These are phyloP conservation scores for Hyles euphorbiae DNA, from an alignment of 1,140 invertebrate species.

Conservation along the genomic window DNA sequence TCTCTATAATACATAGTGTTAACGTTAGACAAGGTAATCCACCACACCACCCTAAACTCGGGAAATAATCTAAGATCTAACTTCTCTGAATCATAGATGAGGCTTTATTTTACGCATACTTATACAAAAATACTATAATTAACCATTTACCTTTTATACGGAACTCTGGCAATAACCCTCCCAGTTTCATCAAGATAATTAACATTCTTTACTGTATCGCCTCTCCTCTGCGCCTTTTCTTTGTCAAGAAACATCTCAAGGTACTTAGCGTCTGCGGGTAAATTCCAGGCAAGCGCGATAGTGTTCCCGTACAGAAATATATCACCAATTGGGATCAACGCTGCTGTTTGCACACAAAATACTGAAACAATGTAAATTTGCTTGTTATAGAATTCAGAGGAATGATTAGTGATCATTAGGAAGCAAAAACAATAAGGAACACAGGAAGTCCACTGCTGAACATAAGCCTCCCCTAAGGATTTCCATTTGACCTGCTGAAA, in stretches of 20 bases:
- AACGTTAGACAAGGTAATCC: too few species aligned
- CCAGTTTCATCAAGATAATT: conserved; percentile 53
- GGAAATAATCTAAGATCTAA: too few species aligned
- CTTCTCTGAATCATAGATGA: too few species aligned
- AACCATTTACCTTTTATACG: conserved; percentile 45
- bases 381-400: too few species aligned
- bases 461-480: too few species aligned
- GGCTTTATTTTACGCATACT: too few species aligned
- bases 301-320: conserved; percentile 83
- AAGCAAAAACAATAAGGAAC: too few species aligned
- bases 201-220: conserved; percentile 36
- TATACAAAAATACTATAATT: background rate
- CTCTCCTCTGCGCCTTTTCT: conserved; percentile 45
- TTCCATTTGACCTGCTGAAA: too few species aligned
- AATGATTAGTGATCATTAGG: too few species aligned
- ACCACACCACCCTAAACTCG: too few species aligned
- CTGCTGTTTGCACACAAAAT: conserved; percentile 79
- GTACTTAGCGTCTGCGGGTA: conserved; percentile 77
- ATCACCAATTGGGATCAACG: conserved; percentile 76
- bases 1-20: too few species aligned
- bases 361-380: conserved; percentile 64
- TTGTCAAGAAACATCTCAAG: conserved; percentile 50
- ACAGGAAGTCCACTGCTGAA: too few species aligned
- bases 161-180: conserved; percentile 44
- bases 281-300: conserved; percentile 82